These are phyloP conservation scores for Druon quercuslanigerum DNA, from an alignment of 1,140 invertebrate genomes.

Conservation along the genomic window DNA sequence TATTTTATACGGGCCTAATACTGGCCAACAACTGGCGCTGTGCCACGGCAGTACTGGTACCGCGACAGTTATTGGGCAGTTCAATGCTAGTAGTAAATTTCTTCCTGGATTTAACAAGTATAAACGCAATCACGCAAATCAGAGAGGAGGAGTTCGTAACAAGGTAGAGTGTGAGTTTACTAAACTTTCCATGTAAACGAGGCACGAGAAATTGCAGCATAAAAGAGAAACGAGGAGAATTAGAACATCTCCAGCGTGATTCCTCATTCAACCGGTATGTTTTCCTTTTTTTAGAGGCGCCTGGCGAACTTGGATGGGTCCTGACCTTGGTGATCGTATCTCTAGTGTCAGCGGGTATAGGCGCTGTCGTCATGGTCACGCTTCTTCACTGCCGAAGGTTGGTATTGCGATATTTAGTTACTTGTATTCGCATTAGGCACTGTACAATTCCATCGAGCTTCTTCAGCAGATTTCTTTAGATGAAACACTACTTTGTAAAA, in stretches of 20 bases:
- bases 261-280: conserved; percentile 55
- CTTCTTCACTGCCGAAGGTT: conserved; percentile 76
- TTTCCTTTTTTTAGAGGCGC: conserved; percentile 70
- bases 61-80: too few relatives aligned
- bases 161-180: not conserved
- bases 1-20: too few relatives aligned
- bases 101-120: not conserved
- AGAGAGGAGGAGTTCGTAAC: not conserved
- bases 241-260: conserved; percentile 54
- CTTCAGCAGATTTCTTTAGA: not conserved
- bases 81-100: not conserved
- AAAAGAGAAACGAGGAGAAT: conserved; percentile 56
- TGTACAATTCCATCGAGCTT: not conserved
- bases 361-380: conserved; percentile 77
- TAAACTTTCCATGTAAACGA: conserved; percentile 40
- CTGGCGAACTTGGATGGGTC: conserved; percentile 75
- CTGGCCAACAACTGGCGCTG: too few relatives aligned
- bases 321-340: conserved; percentile 77
- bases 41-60: too few relatives aligned
- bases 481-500: not conserved
- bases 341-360: conserved; percentile 75
- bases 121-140: not conserved
- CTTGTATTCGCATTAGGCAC: conserved; percentile 26
- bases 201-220: conserved; percentile 46
- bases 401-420: conserved; percentile 52